A percentile compares a stretch with the other conserved stretches of the same genome.
Evolutionary conservation across 2,888 invertebrate genomes (phyloP).

Genomic region (Dascillus cervinus): DNA sequence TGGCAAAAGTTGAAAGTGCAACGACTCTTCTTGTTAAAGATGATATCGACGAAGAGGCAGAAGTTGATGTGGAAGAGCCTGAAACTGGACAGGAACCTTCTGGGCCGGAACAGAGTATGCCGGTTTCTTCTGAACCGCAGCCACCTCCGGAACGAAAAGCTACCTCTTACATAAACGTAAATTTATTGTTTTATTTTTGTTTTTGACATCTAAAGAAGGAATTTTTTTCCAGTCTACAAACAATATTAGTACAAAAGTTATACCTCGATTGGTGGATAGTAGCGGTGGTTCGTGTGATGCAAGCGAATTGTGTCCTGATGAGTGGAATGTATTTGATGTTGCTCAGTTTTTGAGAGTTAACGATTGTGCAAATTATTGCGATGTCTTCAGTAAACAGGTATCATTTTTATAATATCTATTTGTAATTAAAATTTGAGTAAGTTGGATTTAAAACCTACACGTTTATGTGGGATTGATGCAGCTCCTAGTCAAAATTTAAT

Average conservation of each 20-base stretch:
- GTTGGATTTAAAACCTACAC: too few species aligned
- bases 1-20: conserved; percentile 18
- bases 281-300: conserved; percentile 47
- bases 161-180: conserved; percentile 56
- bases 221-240: conserved; percentile 29
- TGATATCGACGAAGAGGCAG: conserved; percentile 21
- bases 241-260: conserved; percentile 48
- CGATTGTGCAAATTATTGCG: conserved; percentile 69
- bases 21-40: conserved; percentile 7
- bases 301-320: conserved; percentile 53
- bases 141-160: conserved; percentile 51
- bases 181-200: conserved; percentile 18
- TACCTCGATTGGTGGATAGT: conserved; percentile 56
- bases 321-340: conserved; percentile 82
- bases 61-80: conserved; percentile 42
- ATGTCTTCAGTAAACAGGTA: conserved; percentile 52
- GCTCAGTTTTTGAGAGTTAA: conserved; percentile 84
- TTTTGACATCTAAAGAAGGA: too few species aligned
- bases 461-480: too few species aligned
- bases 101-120: conserved; percentile 48
- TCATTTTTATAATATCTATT: conserved; percentile 5
- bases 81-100: conserved; percentile 49
- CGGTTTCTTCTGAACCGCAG: conserved; percentile 37
- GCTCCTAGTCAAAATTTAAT: too few species aligned
- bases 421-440: too few species aligned